A percentile compares a stretch with the other conserved stretches of the same genome.
Conservation (phyloP, 2,113 vertebrate genomes). For the Meles meles region DNA sequence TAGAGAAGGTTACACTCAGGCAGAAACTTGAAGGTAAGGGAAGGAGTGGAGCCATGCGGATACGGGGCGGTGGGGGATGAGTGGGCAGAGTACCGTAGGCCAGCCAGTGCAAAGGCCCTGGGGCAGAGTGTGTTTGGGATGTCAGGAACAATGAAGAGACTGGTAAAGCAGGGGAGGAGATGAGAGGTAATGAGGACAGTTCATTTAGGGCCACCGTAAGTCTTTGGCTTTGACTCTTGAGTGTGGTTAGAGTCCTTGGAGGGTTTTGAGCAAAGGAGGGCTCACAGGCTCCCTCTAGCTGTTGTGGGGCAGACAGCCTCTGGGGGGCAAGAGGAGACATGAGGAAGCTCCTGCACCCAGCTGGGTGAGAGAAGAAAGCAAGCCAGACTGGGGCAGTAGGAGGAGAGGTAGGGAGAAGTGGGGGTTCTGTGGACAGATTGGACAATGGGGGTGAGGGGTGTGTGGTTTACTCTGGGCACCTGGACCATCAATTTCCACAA, state of each 20-base stretch:
- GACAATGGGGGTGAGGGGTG: background rate
- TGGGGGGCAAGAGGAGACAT: background rate
- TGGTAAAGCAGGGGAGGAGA: too few relatives aligned
- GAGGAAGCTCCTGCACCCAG: background rate
- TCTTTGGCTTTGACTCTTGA: background rate
- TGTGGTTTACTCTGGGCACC: background rate
- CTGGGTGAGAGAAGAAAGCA: background rate
- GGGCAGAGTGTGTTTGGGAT: background rate
- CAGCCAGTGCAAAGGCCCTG: slow-evolving; percentile 1
- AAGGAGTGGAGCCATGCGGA: background rate
- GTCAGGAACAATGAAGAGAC: fast-evolving
- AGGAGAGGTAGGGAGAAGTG: background rate
- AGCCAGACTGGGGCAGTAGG: background rate
- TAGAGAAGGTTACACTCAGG: background rate
- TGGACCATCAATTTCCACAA: background rate
- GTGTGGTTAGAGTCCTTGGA: background rate
- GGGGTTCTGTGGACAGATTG: background rate
- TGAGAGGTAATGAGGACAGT: background rate
- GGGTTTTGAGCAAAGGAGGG: background rate
- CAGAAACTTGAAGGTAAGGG: background rate
- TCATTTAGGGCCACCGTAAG: background rate
- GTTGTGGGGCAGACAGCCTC: background rate
- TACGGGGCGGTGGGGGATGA: too few relatives aligned
- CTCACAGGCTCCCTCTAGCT: background rate
- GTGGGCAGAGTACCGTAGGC: background rate